Evolutionary conservation across 2,888 invertebrate species (phyloP).

Genomic region (Colletes collaris): DNA sequence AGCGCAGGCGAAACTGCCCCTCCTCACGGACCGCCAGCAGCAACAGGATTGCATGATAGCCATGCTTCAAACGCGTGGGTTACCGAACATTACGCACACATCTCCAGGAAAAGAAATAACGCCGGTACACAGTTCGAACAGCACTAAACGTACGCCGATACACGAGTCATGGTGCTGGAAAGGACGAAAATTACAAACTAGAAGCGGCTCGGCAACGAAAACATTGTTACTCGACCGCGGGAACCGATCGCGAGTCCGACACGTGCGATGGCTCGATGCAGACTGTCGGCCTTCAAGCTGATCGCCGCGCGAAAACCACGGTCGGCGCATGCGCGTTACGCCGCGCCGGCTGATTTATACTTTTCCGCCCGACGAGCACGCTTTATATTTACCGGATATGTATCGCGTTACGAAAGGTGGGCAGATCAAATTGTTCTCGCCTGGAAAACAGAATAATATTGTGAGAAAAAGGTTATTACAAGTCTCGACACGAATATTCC

Average conservation of each 20-base stretch:
- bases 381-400: constrained; percentile 27
- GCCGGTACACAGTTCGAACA: neutral
- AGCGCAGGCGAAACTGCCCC: constrained; percentile 90
- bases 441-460: too few species aligned
- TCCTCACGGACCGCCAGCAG: constrained; percentile 90
- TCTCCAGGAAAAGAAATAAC: neutral
- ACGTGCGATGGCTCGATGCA: constrained; percentile 59
- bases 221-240: neutral
- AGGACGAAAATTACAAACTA: neutral
- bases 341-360: neutral
- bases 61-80: constrained; percentile 83
- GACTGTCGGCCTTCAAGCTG: constrained; percentile 61
- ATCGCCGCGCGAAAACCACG: constrained; percentile 63
- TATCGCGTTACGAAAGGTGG: constrained; percentile 22
- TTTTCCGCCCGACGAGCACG: constrained; percentile 26
- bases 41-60: constrained; percentile 90
- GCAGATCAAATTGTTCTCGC: neutral
- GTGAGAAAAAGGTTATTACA: too few species aligned
- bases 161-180: neutral
- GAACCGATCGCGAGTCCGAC: constrained; percentile 1
- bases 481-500: too few species aligned
- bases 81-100: neutral
- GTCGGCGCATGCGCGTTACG: constrained; percentile 60
- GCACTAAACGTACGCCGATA: neutral
- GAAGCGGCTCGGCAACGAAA: neutral